phyloP scores from a whole-genome alignment of 2,888 invertebrate species.

The Alsophila aescularia region DNA sequence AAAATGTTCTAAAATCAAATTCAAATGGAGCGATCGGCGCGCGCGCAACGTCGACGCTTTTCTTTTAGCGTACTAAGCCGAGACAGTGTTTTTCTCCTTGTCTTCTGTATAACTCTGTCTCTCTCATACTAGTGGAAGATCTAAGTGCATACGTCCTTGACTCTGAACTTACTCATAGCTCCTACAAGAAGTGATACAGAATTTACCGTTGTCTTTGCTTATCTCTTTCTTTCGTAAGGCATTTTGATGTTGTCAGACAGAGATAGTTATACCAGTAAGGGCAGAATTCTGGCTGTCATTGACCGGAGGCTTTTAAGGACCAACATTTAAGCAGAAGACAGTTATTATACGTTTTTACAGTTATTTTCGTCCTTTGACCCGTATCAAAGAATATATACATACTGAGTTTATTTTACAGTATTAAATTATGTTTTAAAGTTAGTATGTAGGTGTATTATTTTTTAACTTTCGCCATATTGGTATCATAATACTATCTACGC shows the following conservation, averaged over 20 bases:
- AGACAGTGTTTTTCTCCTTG: constrained; percentile 47
- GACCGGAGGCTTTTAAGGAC: constrained; percentile 74
- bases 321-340: constrained; percentile 58
- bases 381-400: too few species aligned
- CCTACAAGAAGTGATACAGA: constrained; percentile 55
- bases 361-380: constrained; percentile 12
- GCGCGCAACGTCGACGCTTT: constrained; percentile 59
- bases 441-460: too few species aligned
- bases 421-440: too few species aligned
- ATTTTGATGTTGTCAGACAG: constrained; percentile 43
- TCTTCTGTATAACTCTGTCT: constrained; percentile 50
- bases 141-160: constrained; percentile 77
- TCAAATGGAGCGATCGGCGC: constrained; percentile 53
- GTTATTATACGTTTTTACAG: constrained; percentile 48
- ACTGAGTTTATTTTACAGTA: too few species aligned
- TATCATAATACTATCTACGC: too few species aligned
- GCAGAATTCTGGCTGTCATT: constrained; percentile 73
- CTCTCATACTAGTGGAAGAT: constrained; percentile 49
- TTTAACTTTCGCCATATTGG: too few species aligned
- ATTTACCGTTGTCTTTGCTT: constrained; percentile 67
- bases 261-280: constrained; percentile 53
- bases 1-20: constrained; percentile 49
- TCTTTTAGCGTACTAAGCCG: constrained; percentile 61
- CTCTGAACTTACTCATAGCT: constrained; percentile 64
- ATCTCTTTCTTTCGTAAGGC: constrained; percentile 47